phyloP scores from a whole-genome alignment of 92 coral and sea anemone species.

The Montipora capitata region DNA sequence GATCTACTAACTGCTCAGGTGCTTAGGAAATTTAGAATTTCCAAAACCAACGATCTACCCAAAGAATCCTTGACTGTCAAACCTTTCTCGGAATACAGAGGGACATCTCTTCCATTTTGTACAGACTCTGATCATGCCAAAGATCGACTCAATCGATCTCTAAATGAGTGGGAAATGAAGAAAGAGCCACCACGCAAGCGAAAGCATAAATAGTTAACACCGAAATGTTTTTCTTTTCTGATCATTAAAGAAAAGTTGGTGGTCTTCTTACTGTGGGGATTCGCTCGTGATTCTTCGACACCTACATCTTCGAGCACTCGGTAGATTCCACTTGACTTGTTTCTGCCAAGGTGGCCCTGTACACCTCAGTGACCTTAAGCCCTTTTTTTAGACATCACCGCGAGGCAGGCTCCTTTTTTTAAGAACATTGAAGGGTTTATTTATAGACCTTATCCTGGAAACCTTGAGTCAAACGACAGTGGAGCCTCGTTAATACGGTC shows the following conservation, averaged over 20 bases:
- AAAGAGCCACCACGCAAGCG: slow-evolving; percentile 4
- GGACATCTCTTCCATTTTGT: neutral
- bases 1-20: slow-evolving; percentile 71
- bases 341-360: too few relatives aligned
- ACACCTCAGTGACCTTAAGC: too few relatives aligned
- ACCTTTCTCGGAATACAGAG: neutral
- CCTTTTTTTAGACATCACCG: too few relatives aligned
- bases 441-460: too few relatives aligned
- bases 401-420: too few relatives aligned
- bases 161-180: neutral
- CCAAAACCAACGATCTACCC: slow-evolving; percentile 9
- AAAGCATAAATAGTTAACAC: neutral
- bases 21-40: slow-evolving; percentile 51
- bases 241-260: neutral
- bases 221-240: neutral
- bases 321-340: too few relatives aligned
- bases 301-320: too few relatives aligned
- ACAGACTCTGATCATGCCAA: neutral
- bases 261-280: too few relatives aligned
- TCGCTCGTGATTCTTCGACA: too few relatives aligned
- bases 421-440: too few relatives aligned
- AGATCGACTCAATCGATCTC: neutral
- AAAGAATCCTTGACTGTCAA: neutral
- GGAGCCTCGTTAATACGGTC: too few relatives aligned
- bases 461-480: too few relatives aligned